Evolutionary conservation across 2,888 invertebrate genomes (phyloP), one percentile per base, ranked within the genome.

Genomic region (Carterocephalus palaemon): DNA sequence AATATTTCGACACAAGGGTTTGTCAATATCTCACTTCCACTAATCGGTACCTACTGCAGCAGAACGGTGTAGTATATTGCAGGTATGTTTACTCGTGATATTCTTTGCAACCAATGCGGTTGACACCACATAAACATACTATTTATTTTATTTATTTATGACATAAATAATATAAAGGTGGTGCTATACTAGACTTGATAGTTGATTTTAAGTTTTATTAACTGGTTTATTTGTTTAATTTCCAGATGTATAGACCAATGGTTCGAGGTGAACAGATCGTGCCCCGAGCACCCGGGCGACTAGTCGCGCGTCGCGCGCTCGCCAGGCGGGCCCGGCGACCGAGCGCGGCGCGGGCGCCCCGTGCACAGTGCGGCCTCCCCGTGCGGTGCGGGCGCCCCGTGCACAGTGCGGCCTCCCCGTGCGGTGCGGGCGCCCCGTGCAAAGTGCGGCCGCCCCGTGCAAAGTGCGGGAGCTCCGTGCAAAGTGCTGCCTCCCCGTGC

Each of bases 221-320:
- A 23, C 1, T 33, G 2, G 7, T 4, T 13, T 3, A 20, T 5
- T 22, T 5, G 13, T 33, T 19, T 26, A 7, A 2, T 13, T 91
- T 93, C 34, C 90, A 98, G 97, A 83, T 99, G 99, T 90, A 98
- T 99, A 89, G 98, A 99, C 89, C 93, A 95, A 88, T 99, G 99
- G 99, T 99, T 99, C 89, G 96, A 97, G 88, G 95, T 97, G 79
- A 99, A 98, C 90, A 93, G 98, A 85, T 96, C 96, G 71, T 99
- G 99, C 89, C 99, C 99, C 41, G 98, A 98, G 88, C 99, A 99
- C 89, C 98, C 99, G 63, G 95, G 95, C 68, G 98, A 98, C 89
- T 97, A 92, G 90, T 86, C 76, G 32, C 23, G 32, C 32, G 31
- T 26, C 26, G 17, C 43, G 48, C 39, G 40, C 26, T 41, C 29